These are phyloP conservation scores for Trachymyrmex septentrionalis DNA, from an alignment of 1,140 invertebrate species.

Conservation along the genomic window DNA sequence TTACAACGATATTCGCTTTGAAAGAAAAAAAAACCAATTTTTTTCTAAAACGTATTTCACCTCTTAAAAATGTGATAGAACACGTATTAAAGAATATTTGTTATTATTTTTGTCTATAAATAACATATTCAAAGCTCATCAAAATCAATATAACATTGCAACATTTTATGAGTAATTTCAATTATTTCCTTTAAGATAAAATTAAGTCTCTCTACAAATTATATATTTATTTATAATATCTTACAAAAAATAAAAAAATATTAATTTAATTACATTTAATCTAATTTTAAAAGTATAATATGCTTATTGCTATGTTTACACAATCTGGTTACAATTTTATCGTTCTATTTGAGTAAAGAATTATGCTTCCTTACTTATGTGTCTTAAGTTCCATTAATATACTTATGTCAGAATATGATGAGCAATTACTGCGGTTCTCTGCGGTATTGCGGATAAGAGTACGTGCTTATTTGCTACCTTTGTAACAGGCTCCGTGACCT, in stretches of 20 bases:
- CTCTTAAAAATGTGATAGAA: no score
- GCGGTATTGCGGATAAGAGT: conserved; percentile 11
- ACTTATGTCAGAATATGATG: conserved; percentile 8
- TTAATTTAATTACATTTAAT: background rate
- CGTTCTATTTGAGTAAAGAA: background rate
- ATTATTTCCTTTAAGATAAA: background rate
- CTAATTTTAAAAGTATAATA: background rate
- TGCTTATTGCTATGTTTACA: background rate
- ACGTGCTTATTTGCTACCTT: conserved; percentile 19
- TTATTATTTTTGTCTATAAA: no score
- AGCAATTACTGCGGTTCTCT: conserved; percentile 27
- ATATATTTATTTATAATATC: background rate
- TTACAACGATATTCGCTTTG: no score
- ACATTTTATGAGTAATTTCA: conserved; percentile 4
- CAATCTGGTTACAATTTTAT: background rate
- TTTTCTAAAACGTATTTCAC: no score
- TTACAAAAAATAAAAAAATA: background rate
- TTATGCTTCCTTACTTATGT: background rate
- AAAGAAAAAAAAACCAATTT: no score
- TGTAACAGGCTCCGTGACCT: conserved; percentile 32
- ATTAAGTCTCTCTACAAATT: background rate
- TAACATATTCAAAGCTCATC: no score
- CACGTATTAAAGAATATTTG: no score
- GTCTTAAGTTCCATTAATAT: conserved; percentile 16
- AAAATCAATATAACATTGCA: background rate